These are phyloP conservation scores for Muntiacus muntjak DNA, from an alignment of 2,113 vertebrate species.

Conservation along the genomic window DNA sequence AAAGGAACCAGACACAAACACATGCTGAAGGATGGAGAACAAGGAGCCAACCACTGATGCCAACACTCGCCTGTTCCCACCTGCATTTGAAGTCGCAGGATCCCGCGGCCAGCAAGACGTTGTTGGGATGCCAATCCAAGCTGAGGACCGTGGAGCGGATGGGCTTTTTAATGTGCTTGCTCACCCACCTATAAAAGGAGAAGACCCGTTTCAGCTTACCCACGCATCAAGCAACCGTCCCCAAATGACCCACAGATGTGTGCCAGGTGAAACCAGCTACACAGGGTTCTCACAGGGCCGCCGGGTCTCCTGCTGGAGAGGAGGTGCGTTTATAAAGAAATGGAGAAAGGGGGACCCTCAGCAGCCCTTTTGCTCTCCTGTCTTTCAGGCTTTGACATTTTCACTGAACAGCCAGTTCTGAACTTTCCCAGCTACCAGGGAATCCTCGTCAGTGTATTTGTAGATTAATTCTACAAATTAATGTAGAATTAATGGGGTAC, in stretches of 20 bases:
- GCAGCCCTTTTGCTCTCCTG: too few species aligned
- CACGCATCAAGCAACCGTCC: background rate
- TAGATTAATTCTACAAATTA: background rate
- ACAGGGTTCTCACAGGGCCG: background rate
- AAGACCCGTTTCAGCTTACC: background rate
- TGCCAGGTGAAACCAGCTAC: background rate
- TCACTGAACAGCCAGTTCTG: background rate
- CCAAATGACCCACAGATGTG: background rate
- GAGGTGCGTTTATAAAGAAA: background rate
- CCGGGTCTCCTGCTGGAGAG: background rate
- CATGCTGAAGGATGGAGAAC: background rate
- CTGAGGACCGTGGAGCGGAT: slow-evolving; percentile 98
- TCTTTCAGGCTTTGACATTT: background rate
- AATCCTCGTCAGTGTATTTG: background rate
- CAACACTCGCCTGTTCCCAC: slow-evolving; percentile 75
- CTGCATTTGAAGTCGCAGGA: slow-evolving; percentile 99
- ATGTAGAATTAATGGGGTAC: background rate
- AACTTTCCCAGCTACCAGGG: background rate
- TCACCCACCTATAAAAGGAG: slow-evolving; percentile 92
- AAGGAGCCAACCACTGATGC: background rate
- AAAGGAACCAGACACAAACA: background rate
- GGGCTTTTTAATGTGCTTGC: slow-evolving; percentile 99
- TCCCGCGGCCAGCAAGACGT: slow-evolving; percentile 96
- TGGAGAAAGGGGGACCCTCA: background rate
- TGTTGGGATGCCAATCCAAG: slow-evolving; percentile 99